Conservation (phyloP, 2,888 invertebrate genomes). For the Heliconius ismenius region DNA sequence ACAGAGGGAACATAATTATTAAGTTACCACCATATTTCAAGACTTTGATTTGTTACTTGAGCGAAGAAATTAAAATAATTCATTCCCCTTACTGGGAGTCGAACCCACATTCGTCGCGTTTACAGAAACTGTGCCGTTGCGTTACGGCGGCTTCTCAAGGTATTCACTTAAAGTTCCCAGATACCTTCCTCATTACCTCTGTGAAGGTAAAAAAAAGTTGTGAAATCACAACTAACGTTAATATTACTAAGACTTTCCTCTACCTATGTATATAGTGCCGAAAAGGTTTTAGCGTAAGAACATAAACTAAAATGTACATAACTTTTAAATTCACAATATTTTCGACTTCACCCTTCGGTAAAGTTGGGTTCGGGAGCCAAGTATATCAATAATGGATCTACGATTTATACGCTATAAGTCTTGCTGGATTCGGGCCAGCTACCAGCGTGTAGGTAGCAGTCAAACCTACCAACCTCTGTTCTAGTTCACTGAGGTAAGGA, state of each 20-base stretch:
- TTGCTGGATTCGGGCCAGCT: constrained; percentile 17
- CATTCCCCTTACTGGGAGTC: too few relatives aligned
- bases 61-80: too few relatives aligned
- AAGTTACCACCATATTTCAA: too few relatives aligned
- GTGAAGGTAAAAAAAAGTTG: too few relatives aligned
- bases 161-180: too few relatives aligned
- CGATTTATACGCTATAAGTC: constrained; percentile 25
- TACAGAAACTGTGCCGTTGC: too few relatives aligned
- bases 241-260: too few relatives aligned
- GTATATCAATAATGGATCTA: constrained; percentile 24
- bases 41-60: too few relatives aligned
- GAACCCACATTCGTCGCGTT: too few relatives aligned
- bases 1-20: too few relatives aligned
- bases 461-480: constrained; percentile 4
- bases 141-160: too few relatives aligned
- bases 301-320: constrained; percentile 1
- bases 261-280: not conserved
- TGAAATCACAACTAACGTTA: not conserved
- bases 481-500: constrained; percentile 8
- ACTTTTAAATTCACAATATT: constrained; percentile 6
- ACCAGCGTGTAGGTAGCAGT: constrained; percentile 8
- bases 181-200: too few relatives aligned
- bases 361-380: constrained; percentile 8
- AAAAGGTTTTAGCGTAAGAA: not conserved
- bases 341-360: not conserved